These are phyloP conservation scores for Cotesia vestalis DNA, from an alignment of 1,140 invertebrate genomes.

Conservation along the genomic window DNA sequence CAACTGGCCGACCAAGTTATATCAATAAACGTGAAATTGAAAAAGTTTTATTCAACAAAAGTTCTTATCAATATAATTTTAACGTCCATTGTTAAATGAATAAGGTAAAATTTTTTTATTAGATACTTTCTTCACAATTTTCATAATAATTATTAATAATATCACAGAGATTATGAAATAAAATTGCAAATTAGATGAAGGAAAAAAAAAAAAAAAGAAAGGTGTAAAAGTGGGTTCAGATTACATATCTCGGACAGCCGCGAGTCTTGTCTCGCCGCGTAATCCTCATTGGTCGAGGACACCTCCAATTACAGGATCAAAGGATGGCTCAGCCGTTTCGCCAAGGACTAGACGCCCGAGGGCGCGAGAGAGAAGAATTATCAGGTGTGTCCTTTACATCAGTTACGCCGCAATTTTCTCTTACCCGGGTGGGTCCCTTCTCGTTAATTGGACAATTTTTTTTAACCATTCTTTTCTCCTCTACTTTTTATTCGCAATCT, in stretches of 20 bases:
- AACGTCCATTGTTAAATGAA: too few species aligned
- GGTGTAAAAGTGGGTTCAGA: not conserved
- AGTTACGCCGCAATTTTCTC: slow-evolving; percentile 30
- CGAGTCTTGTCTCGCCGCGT: not conserved
- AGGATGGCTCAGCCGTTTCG: slow-evolving; percentile 41
- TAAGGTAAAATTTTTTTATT: too few species aligned
- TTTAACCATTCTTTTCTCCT: not conserved
- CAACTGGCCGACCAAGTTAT: not conserved
- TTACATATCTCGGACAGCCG: not conserved
- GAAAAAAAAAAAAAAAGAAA: not conserved
- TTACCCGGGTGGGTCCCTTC: not conserved
- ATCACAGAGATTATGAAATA: not conserved
- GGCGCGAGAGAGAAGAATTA: slow-evolving; percentile 5
- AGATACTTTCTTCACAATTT: too few species aligned
- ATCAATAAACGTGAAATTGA: not conserved
- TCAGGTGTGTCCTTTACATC: slow-evolving; percentile 21
- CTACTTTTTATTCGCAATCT: slow-evolving; percentile 42
- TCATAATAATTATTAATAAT: too few species aligned
- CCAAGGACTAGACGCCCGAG: slow-evolving; percentile 4
- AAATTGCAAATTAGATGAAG: not conserved
- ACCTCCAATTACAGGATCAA: slow-evolving; percentile 57
- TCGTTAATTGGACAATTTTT: slow-evolving; percentile 34
- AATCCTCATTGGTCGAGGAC: slow-evolving; percentile 32
- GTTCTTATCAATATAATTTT: too few species aligned
- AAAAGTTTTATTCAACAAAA: slow-evolving; percentile 5